phyloP scores from a whole-genome alignment of 2,888 invertebrate genomes.

The Ochropleura plecta region DNA sequence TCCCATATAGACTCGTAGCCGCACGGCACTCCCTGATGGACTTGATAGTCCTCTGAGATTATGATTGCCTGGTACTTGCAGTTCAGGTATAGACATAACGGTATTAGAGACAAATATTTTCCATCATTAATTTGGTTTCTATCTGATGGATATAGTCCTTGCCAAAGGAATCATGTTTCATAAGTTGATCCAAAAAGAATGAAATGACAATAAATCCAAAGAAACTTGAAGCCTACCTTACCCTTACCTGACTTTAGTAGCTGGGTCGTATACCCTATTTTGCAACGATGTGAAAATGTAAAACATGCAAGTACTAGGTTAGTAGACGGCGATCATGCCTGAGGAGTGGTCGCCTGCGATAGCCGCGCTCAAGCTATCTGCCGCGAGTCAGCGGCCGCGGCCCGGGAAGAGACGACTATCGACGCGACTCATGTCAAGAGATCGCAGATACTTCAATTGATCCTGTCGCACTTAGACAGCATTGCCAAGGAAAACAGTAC shows the following conservation, averaged over 20 bases:
- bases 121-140: neutral
- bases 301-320: constrained; percentile 25
- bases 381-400: constrained; percentile 63
- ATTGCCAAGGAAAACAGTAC: constrained; percentile 40
- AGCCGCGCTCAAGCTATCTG: constrained; percentile 54
- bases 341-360: constrained; percentile 49
- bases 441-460: constrained; percentile 60
- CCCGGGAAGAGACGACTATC: constrained; percentile 62
- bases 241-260: neutral
- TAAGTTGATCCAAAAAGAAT: neutral
- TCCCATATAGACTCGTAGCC: constrained; percentile 46
- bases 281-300: constrained; percentile 23
- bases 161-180: neutral
- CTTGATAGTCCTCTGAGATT: constrained; percentile 45
- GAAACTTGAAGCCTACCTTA: neutral
- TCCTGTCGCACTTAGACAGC: constrained; percentile 44
- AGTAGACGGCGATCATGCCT: constrained; percentile 7
- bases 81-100: constrained; percentile 24
- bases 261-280: neutral
- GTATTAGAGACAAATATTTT: neutral
- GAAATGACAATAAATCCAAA: neutral
- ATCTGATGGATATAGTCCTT: neutral
- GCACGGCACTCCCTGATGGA: constrained; percentile 44
- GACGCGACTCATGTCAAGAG: constrained; percentile 56
- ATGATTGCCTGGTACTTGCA: constrained; percentile 35